phyloP scores from a whole-genome alignment of 2,113 vertebrate species.

The Anoplopoma fimbria region DNA sequence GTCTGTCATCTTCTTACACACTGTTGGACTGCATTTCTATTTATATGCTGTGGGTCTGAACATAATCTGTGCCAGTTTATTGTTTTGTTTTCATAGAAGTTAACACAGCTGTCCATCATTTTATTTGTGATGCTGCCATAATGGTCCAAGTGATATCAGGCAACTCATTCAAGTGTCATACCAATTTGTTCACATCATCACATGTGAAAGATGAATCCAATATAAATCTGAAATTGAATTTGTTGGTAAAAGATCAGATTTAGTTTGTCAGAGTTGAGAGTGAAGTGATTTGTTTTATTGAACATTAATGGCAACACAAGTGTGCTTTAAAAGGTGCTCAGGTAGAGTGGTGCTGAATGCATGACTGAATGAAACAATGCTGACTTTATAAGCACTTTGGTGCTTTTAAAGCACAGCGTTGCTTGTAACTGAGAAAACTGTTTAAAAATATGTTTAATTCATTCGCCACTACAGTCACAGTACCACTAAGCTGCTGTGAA shows the following conservation, averaged over 20 bases:
- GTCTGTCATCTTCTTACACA: not conserved
- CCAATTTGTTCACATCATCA: not conserved
- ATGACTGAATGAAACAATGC: conserved; percentile 30
- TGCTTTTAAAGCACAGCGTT: conserved; percentile 9
- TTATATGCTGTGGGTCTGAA: not conserved
- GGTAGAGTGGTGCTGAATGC: conserved; percentile 1
- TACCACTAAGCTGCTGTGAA: conserved; percentile 6
- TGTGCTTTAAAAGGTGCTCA: conserved; percentile 2
- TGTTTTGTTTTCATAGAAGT: not conserved
- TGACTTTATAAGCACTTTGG: conserved; percentile 35
- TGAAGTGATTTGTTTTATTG: not conserved
- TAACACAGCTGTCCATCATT: conserved; percentile 33
- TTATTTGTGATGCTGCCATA: conserved; percentile 8
- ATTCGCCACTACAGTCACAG: conserved; percentile 25
- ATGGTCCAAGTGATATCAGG: not conserved
- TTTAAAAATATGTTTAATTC: conserved; percentile 66
- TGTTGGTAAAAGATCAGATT: not conserved
- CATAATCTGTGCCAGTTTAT: conserved; percentile 10
- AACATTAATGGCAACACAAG: not conserved
- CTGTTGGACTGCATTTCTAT: conserved; percentile 1
- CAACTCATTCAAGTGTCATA: conserved; percentile 39
- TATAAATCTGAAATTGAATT: not conserved
- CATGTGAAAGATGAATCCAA: not conserved
- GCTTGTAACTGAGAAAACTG: conserved; percentile 22
- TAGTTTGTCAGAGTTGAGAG: not conserved